phyloP scores from a whole-genome alignment of 2,113 vertebrate species.

The Eudyptes chrysolophus region DNA sequence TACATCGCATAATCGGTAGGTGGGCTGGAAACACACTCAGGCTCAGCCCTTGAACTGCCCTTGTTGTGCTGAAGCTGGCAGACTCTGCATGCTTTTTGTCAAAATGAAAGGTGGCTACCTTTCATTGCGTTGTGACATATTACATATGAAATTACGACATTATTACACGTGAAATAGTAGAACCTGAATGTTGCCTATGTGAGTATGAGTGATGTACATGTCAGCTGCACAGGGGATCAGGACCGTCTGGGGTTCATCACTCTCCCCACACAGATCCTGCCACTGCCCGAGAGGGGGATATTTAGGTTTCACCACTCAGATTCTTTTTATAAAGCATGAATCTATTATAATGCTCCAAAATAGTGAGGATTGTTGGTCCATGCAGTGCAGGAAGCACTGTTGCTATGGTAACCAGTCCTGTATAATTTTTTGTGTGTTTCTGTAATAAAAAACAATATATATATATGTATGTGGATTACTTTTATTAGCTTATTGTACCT shows the following conservation, averaged over 20 bases:
- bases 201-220: background rate
- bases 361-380: background rate
- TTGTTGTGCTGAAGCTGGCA: slow-evolving; percentile 14
- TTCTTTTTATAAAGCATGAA: background rate
- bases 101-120: slow-evolving; percentile 29
- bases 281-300: background rate
- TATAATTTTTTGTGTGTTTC: slow-evolving; percentile 8
- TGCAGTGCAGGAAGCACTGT: slow-evolving; percentile 39
- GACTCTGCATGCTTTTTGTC: background rate
- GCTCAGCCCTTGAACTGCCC: slow-evolving; percentile 24
- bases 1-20: background rate
- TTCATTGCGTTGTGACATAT: background rate
- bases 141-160: background rate
- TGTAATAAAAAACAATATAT: slow-evolving; percentile 9
- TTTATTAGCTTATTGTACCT: slow-evolving; percentile 12
- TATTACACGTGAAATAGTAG: background rate
- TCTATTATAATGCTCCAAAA: slow-evolving; percentile 32
- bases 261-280: background rate
- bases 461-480: background rate
- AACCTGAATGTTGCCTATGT: background rate
- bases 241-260: background rate
- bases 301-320: background rate
- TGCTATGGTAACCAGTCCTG: slow-evolving; percentile 52
- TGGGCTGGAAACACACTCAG: background rate
- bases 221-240: background rate